Conservation (phyloP, 2,797 vertebrate genomes). For the Phataginus tetradactyla region DNA sequence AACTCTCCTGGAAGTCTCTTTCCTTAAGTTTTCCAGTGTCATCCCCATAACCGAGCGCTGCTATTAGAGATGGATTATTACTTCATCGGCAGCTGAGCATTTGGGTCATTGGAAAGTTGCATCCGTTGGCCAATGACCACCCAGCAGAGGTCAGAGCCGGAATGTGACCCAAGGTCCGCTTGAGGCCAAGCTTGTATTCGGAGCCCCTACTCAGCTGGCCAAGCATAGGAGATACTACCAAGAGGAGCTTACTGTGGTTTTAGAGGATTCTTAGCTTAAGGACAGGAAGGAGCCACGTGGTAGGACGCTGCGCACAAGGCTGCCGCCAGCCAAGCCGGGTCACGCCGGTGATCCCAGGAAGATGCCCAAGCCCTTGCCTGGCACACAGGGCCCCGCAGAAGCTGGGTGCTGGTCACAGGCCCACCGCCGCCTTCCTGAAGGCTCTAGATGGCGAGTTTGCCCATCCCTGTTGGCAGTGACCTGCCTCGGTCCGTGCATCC, state of each 20-base stretch:
- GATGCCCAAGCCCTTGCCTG: background rate
- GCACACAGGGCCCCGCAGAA: fast-evolving
- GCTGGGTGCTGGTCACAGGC: background rate
- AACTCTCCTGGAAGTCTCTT: background rate
- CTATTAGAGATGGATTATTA: background rate
- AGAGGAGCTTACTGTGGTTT: background rate
- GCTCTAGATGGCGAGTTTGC: background rate
- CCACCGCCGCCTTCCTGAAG: background rate
- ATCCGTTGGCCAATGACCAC: background rate
- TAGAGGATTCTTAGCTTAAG: constrained; percentile 6
- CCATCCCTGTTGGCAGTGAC: background rate
- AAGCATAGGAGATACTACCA: background rate
- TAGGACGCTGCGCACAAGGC: background rate
- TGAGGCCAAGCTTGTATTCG: background rate
- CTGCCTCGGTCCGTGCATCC: background rate
- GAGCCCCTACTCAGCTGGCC: background rate
- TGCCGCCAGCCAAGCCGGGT: background rate
- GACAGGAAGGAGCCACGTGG: background rate
- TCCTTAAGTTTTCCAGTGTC: background rate
- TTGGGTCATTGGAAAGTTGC: background rate
- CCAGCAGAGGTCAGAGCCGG: background rate
- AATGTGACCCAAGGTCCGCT: background rate
- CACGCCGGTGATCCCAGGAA: background rate
- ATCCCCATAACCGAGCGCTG: background rate
- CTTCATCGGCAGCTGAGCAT: background rate